These are phyloP conservation scores for Tachycineta bicolor DNA, from an alignment of 2,113 vertebrate genomes.

Conservation along the genomic window DNA sequence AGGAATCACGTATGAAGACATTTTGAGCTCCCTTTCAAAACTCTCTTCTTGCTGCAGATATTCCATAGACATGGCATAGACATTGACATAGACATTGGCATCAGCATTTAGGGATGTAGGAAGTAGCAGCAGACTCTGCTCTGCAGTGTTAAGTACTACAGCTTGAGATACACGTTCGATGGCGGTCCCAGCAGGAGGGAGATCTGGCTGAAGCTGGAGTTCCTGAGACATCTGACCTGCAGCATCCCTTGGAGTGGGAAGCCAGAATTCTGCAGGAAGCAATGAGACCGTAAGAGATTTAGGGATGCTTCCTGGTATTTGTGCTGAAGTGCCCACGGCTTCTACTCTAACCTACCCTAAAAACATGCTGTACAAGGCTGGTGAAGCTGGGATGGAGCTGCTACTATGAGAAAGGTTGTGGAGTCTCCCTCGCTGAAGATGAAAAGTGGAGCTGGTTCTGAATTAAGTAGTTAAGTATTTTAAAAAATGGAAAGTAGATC, in stretches of 20 bases:
- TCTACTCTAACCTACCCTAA: not conserved
- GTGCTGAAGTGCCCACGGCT: not conserved
- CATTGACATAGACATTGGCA: too few species aligned
- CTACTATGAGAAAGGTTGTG: not conserved
- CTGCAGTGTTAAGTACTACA: not conserved
- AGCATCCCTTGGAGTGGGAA: not conserved
- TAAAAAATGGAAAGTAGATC: not conserved
- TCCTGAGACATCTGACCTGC: not conserved
- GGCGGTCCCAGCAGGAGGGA: not conserved
- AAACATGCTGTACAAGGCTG: not conserved
- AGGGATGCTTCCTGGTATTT: not conserved
- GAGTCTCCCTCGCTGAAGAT: not conserved
- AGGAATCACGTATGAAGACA: not conserved
- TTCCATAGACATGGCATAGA: not conserved
- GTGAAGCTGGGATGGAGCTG: not conserved
- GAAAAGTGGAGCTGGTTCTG: not conserved
- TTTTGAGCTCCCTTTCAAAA: not conserved
- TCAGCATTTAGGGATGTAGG: not conserved
- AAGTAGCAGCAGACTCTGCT: not conserved
- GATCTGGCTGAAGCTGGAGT: not conserved
- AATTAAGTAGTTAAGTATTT: not conserved
- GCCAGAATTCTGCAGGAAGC: not conserved
- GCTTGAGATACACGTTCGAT: accelerated
- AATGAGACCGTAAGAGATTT: not conserved
- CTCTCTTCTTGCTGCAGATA: not conserved